Base-by-base conservation (phyloP, 1,140 invertebrate species). In the Calliopsis andreniformis region DNA sequence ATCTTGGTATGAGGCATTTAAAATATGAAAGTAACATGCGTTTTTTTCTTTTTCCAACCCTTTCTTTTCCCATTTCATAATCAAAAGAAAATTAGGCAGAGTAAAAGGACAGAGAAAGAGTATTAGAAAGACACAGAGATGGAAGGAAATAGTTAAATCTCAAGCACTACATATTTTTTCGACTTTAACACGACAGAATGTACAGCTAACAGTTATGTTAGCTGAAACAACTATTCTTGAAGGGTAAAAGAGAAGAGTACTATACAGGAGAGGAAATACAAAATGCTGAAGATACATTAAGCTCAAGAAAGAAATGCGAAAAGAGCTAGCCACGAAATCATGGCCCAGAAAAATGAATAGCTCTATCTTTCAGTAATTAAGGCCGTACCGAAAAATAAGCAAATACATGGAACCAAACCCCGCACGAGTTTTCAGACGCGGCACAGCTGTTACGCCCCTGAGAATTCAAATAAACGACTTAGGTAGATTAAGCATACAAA, bases 311-410 rank as follows among this genome's bases (percentile, higher is more conserved):
- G 51, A 47, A 59, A 67, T 32, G 49, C 56, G 49, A 70, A 76
- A 56, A 70, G 49, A 20, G 72, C 47, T 62, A 53, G 78, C 67
- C 73, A 78, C 83, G 82, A 70, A 49, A 75, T 64, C 42, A 58
- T 63, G 49, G 49, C 47, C 76, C 53, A 79, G 82, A 86, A 83
- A 87, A 89, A 89, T 84, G 84, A 84, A 90, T 89, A 82, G 88
- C 87, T 90, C 85, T 87, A 91, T 90, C 89, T 88, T 91, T 90
- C 70, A 73, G 87, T 88, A 90, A 91, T 91, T 90, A 91, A 89
- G 88, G 88, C 83, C 66, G 42, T 51, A 55, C 66, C 67, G 80
- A 82, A 82, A 86, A 89, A 89, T 87, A 88, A 89, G 87, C 81
- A 86, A 86, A 87, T 79, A 66, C 68, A 73, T 47, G 63, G 77